Conservation (phyloP, 2,888 invertebrate genomes). For the Lasioglossum leucozonium region DNA sequence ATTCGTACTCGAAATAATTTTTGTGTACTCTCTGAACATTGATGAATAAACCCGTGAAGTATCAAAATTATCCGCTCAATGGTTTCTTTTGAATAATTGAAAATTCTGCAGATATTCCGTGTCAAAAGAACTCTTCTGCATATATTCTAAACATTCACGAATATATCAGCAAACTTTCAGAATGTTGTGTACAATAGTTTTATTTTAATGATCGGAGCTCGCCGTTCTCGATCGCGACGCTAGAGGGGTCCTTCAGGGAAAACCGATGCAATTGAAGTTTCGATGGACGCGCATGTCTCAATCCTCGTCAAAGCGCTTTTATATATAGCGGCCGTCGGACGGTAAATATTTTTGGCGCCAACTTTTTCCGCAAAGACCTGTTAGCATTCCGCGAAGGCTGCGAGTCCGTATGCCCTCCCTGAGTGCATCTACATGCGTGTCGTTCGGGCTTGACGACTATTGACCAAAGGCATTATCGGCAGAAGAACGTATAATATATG, state of each 20-base stretch:
- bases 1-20: neutral
- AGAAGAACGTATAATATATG: constrained; percentile 55
- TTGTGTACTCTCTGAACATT: too few relatives aligned
- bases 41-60: too few relatives aligned
- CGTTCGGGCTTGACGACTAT: constrained; percentile 71
- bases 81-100: too few relatives aligned
- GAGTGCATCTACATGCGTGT: constrained; percentile 67
- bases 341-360: constrained; percentile 82
- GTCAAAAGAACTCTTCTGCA: too few relatives aligned
- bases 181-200: neutral
- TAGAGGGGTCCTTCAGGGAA: neutral
- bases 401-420: constrained; percentile 50
- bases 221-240: neutral
- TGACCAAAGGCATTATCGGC: constrained; percentile 80
- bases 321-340: constrained; percentile 69
- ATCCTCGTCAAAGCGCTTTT: constrained; percentile 57
- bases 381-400: constrained; percentile 70
- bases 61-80: too few relatives aligned
- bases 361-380: constrained; percentile 74
- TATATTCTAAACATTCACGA: too few relatives aligned
- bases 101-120: too few relatives aligned
- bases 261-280: constrained; percentile 29
- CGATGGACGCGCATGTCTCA: constrained; percentile 38
- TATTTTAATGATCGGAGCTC: neutral
- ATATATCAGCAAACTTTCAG: too few relatives aligned